Evolutionary conservation across 2,113 vertebrate species (phyloP), one percentile per base, ranked within the genome.

Genomic region (Corythoichthys intestinalis): DNA sequence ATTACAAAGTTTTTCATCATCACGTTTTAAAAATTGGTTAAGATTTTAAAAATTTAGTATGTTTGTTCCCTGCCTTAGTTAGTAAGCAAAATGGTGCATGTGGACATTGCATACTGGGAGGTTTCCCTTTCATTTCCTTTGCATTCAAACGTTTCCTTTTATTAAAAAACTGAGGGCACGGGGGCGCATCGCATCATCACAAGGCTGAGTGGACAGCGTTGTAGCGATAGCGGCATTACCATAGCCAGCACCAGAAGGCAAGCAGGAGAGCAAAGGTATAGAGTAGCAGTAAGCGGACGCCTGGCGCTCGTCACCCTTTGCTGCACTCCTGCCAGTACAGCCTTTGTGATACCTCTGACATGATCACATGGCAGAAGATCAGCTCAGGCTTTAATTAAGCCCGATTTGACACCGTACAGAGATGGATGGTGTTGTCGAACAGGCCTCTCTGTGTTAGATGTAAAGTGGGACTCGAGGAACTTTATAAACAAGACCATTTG

Each of bases 371-470:
- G 80, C 76, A 79, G 70, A 80, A 60, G 76, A 86, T 79, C 70
- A 83, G 73, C 62, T 70, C 83, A 85, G 84, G 79, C 74, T 85
- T 87, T 85, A 86, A 90, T 86, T 88, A 89, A 85, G 74, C 81
- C 62, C 1, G 66, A 81, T 69, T 73, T 85, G 70, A 85, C 50
- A 39, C 65, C 70, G 72, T 9, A 56, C 53, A 67, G 74, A 81
- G 73, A 83, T 81, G 70, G 79, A 79, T 39, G 68, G 84, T 78
- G 76, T 73, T 75, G 20, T 63, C 28, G 39, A 58, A 37, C 2
- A 34, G 56, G 53, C 68, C 70, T 66, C 53, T 58, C 64, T 60
- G 71, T 67, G 34, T 77, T 49, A 50, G 70, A 71, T 72, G 78
- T 73, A 84, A 85, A 78, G 73, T 68, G 76, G 63, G 72, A 62